Evolutionary conservation across 2,113 vertebrate genomes (phyloP), one percentile per base, ranked within the genome.

Genomic region (Nipponia nippon): DNA sequence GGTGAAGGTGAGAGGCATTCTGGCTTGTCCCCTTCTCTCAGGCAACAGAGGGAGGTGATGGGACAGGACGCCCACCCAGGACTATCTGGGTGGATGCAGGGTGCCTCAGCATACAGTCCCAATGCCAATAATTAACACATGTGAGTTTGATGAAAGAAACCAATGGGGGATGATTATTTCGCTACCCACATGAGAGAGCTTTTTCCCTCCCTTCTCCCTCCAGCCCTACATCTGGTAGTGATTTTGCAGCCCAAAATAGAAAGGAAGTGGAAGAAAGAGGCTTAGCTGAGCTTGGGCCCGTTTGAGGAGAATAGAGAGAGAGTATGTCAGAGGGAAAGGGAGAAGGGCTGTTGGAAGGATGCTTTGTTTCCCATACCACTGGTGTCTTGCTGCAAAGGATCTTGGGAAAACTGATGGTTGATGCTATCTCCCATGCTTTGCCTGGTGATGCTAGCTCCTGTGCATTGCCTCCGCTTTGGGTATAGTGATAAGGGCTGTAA

Each of bases 221-320:
- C 75, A 52, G 32, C 29, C 34, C 27, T 77, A 29, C 95, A 93
- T 91, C 96, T 91, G 96, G 88, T 32, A 93, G 38, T 11, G 59
- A 88, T 96, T 96, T 91, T 52, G 27, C 59, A 81, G 65, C 90
- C 59, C 62, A 26, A 91, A 95, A 96, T 87, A 86, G 94, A 69
- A 94, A 56, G 36, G 70, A 72, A 89, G n/a, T 3, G 84, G 76
- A 62, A 86, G 83, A 87, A 80, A 63, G 50, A 40, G 59, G 52
- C 61, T 87, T 21, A 78, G 49, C 38, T 42, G 42, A 73, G 52
- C 52, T n/a, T 10, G n/a, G 66, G 8, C 29, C 29, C n/a, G 19
- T 63, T 47, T 4, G 8, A 73, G 65, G 34, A 46, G 65, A 47
- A 58, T 2, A 62, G 8, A 30, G 42, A 18, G 27, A 21, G 36